Conservation (phyloP, 1,140 invertebrate species). For the Meteorus sp. region DNA sequence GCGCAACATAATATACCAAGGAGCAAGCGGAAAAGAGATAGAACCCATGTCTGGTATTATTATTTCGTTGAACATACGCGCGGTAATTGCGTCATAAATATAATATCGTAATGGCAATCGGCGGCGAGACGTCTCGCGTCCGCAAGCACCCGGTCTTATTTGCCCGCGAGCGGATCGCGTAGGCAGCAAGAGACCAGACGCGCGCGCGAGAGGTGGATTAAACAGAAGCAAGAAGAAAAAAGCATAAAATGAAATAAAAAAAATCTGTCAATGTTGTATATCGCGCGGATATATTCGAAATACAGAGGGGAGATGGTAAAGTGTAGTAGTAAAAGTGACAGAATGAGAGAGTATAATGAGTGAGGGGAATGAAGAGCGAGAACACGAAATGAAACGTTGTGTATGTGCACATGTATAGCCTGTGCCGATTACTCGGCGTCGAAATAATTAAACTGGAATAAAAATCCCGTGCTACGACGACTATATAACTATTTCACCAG, state of each 20-base stretch:
- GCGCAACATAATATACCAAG: no score
- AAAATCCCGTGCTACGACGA: constrained; percentile 39
- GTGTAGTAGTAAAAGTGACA: neutral
- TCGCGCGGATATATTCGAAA: no score
- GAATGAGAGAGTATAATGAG: neutral
- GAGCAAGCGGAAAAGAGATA: no score
- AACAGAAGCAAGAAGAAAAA: neutral
- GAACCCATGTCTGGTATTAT: constrained; percentile 21
- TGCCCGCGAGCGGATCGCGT: constrained; percentile 22
- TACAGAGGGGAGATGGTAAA: neutral
- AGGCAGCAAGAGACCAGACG: constrained; percentile 15
- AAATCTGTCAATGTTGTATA: no score
- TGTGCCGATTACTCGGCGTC: constrained; percentile 37
- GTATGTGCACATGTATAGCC: no score
- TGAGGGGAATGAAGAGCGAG: constrained; percentile 16
- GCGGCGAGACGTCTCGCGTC: constrained; percentile 19
- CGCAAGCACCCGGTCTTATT: constrained; percentile 13
- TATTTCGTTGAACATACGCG: constrained; percentile 29
- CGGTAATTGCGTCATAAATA: constrained; percentile 39
- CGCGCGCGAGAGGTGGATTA: constrained; percentile 3
- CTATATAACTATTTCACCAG: constrained; percentile 20
- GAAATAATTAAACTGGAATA: constrained; percentile 47
- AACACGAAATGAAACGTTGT: constrained; percentile 26
- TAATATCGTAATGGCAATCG: constrained; percentile 38
- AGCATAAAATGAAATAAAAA: constrained; percentile 8